A percentile compares a stretch with the other conserved stretches of the same genome.
Conservation (phyloP, 2,113 vertebrate genomes). For the Symphodus melops region DNA sequence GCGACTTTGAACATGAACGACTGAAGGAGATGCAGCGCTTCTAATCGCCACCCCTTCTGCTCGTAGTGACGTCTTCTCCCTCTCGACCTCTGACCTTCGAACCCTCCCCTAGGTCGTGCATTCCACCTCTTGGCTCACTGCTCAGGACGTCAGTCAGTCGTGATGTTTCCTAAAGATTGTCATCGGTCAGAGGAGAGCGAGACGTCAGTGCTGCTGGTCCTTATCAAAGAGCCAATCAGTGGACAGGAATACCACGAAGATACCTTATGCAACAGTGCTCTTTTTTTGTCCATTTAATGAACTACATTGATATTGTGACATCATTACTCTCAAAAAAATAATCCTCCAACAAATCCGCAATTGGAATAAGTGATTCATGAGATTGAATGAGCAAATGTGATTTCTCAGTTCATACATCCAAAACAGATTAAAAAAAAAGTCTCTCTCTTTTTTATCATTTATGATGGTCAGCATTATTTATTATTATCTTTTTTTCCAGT, state of each 20-base stretch:
- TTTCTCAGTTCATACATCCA: too few relatives aligned
- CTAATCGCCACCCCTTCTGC: not conserved
- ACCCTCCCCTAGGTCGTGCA: conserved; percentile 22
- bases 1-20: not conserved
- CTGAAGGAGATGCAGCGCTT: not conserved
- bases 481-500: too few relatives aligned
- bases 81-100: conserved; percentile 44
- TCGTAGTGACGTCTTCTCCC: conserved; percentile 2
- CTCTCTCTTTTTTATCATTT: too few relatives aligned
- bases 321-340: too few relatives aligned
- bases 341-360: too few relatives aligned
- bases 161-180: conserved; percentile 17
- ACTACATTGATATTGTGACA: too few relatives aligned
- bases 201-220: conserved; percentile 13
- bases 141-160: not conserved
- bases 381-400: too few relatives aligned
- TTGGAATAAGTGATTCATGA: too few relatives aligned
- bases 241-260: conserved; percentile 18
- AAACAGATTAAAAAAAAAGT: too few relatives aligned
- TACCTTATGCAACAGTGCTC: too few relatives aligned
- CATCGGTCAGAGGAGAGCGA: conserved; percentile 50
- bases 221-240: conserved; percentile 22
- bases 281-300: too few relatives aligned
- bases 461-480: too few relatives aligned
- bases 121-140: conserved; percentile 36